A percentile compares a stretch with the other conserved stretches of the same genome.
Conservation (phyloP, 1,140 invertebrate species). For the Drosophila kepulauana region DNA sequence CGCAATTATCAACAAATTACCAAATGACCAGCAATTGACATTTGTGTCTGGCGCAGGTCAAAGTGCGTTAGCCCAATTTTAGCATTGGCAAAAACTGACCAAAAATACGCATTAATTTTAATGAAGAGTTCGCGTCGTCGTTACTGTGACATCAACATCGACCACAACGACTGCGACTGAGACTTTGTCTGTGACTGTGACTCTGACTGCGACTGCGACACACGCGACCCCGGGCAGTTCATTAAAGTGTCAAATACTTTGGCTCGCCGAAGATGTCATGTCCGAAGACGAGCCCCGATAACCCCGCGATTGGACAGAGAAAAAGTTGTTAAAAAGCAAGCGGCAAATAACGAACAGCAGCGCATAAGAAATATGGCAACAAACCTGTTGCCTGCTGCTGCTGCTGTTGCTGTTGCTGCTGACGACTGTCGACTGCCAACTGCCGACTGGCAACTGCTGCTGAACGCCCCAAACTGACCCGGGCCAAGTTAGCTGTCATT, state of each 20-base stretch:
- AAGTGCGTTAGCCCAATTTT: conserved; percentile 59
- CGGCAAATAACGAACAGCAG: conserved; percentile 32
- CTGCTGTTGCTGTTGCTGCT: conserved; percentile 20
- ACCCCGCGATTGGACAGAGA: conserved; percentile 6
- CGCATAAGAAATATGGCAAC: conserved; percentile 45
- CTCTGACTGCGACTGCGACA: conserved; percentile 37
- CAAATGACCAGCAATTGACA: conserved; percentile 63
- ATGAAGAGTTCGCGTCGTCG: conserved; percentile 58
- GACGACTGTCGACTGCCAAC: conserved; percentile 20
- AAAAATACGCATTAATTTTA: conserved; percentile 73
- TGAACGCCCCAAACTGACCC: conserved; percentile 55
- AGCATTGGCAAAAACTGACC: conserved; percentile 48
- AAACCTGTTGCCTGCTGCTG: conserved; percentile 68
- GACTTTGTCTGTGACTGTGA: conserved; percentile 25
- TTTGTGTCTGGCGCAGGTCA: conserved; percentile 64
- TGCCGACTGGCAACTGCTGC: conserved; percentile 11
- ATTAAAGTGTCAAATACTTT: conserved; percentile 81
- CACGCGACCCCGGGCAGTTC: conserved; percentile 76
- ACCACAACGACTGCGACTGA: neutral
- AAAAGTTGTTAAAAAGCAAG: conserved; percentile 63
- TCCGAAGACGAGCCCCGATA: conserved; percentile 14
- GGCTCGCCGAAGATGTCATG: conserved; percentile 58
- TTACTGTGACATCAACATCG: neutral
- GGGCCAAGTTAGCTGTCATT: conserved; percentile 59
- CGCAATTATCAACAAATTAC: conserved; percentile 74